Evolutionary conservation across 2,888 invertebrate species (phyloP), one percentile per base, ranked within the genome.

Genomic region (Athrips mouffetella): DNA sequence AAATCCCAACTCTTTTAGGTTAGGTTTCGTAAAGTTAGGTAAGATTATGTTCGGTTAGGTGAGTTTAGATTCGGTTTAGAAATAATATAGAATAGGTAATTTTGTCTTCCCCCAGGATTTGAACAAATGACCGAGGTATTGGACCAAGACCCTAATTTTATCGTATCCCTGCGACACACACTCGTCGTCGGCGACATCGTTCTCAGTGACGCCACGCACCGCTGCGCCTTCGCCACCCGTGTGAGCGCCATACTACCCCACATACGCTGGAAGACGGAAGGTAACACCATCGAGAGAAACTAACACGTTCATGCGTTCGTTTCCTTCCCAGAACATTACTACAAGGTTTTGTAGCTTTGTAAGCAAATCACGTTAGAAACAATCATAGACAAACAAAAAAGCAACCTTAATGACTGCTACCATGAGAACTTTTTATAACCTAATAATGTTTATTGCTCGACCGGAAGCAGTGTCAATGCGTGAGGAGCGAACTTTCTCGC

Each of bases 401-500:
- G n/a, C n/a, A 37, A 20, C 37, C 2, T 21, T 20, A 6, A 21
- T 11, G 21, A 21, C n/a, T 27, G 23, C 15, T 7, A n/a, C 2
- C 18, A 35, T 18, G 35, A 35, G 13, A 30, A 18, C 18, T 31
- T 44, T 49, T 48, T 47, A 51, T 50, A 21, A 16, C 25, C 35
- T 16, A 33, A 35, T 35, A 50, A 50, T 50, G 52, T 53, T 53
- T 47, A 59, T 54, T 51, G 45, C 55, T 55, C 51, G 42, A 35
- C 40, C 47, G 45, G 47, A 13, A 46, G 57, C 44, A 33, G 53
- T 31, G 53, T 57, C 54, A 21, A 37, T 33, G 39, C 35, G 53
- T 56, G 57, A 67, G 66, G 71, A 78, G 58, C 66, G 66, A 70
- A 80, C 80, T 81, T 83, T 84, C 83, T 75, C 80, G 75, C 73